These are phyloP conservation scores for Cydia splendana DNA, from an alignment of 1,140 invertebrate genomes.

Conservation along the genomic window DNA sequence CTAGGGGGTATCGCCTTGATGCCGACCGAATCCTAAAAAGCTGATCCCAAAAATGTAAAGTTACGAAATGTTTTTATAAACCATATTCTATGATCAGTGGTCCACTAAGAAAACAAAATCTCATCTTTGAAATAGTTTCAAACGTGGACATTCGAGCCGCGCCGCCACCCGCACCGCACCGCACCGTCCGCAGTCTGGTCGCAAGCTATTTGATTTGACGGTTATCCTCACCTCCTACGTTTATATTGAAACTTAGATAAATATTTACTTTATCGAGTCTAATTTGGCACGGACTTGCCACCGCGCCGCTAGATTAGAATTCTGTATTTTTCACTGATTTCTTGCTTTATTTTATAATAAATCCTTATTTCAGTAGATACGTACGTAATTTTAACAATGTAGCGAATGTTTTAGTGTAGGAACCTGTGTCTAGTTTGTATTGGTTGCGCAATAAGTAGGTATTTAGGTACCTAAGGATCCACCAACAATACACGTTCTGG, in stretches of 20 bases:
- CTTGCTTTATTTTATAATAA: slow-evolving; percentile 11
- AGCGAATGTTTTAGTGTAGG: too few relatives aligned
- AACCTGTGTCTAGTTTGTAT: too few relatives aligned
- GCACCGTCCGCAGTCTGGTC: slow-evolving; percentile 55
- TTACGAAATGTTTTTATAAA: slow-evolving; percentile 12
- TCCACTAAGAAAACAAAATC: slow-evolving; percentile 13
- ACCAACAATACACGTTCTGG: too few relatives aligned
- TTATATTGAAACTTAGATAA: slow-evolving; percentile 78
- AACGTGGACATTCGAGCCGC: slow-evolving; percentile 56
- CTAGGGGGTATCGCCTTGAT: too few relatives aligned
- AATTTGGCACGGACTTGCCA: slow-evolving; percentile 73
- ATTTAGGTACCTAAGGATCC: too few relatives aligned
- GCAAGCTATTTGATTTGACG: slow-evolving; percentile 76
- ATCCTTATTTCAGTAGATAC: not conserved
- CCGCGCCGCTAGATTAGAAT: slow-evolving; percentile 41
- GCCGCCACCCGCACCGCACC: slow-evolving; percentile 64
- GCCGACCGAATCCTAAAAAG: slow-evolving; percentile 2
- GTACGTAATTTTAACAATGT: not conserved
- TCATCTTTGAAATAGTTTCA: slow-evolving; percentile 48
- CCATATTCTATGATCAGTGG: slow-evolving; percentile 14
- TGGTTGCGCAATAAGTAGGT: too few relatives aligned
- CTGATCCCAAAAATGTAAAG: slow-evolving; percentile 15
- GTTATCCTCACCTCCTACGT: slow-evolving; percentile 76
- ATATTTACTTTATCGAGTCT: slow-evolving; percentile 78
- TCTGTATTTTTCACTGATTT: slow-evolving; percentile 45